These are phyloP conservation scores for Lycophotia porphyrea DNA, from an alignment of 2,888 invertebrate species.

Conservation along the genomic window DNA sequence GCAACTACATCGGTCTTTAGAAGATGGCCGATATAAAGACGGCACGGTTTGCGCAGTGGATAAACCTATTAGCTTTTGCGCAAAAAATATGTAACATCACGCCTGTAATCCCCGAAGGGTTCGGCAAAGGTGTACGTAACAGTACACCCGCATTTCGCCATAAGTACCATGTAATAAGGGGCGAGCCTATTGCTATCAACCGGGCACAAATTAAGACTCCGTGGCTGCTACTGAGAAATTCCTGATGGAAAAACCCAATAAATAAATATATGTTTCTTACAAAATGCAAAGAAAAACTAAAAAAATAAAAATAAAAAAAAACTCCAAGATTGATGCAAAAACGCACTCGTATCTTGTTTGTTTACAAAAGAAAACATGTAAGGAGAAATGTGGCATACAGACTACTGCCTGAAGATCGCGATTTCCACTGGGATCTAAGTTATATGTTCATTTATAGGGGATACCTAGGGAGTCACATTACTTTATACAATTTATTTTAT, in stretches of 20 bases:
- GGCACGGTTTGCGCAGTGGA: not conserved
- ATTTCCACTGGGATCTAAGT: not conserved
- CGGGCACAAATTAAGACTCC: too few relatives aligned
- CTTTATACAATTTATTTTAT: too few relatives aligned
- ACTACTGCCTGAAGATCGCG: not conserved
- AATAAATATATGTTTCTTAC: not conserved
- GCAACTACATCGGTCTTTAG: not conserved
- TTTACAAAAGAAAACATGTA: not conserved
- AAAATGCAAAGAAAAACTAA: not conserved
- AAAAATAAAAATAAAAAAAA: not conserved
- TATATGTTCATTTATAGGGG: too few relatives aligned
- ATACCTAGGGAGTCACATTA: too few relatives aligned
- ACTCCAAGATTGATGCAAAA: not conserved
- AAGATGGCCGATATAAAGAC: slow-evolving; percentile 12
- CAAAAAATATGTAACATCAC: not conserved
- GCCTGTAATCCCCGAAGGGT: too few relatives aligned
- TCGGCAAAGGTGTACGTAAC: too few relatives aligned
- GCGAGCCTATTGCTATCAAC: too few relatives aligned
- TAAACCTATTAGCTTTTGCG: not conserved
- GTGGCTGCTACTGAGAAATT: too few relatives aligned
- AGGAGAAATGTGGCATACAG: not conserved
- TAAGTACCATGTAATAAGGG: too few relatives aligned
- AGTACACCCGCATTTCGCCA: too few relatives aligned
- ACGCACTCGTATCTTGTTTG: too few relatives aligned
- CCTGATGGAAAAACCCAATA: too few relatives aligned